Conservation (phyloP, 2,113 vertebrate species). For the Chascanopsetta lugubris region DNA sequence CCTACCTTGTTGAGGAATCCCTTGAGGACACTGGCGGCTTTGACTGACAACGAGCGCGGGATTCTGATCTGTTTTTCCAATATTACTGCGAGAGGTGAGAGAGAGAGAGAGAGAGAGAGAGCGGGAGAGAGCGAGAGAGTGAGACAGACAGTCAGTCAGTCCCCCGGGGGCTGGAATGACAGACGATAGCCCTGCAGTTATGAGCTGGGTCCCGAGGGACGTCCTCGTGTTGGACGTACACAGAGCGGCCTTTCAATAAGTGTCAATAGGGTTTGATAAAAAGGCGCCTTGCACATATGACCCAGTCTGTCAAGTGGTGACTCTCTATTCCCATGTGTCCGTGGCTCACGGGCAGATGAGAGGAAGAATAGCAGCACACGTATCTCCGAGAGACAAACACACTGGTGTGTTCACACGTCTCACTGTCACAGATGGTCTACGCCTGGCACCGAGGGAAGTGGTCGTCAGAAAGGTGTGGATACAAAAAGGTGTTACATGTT, state of each 20-base stretch:
- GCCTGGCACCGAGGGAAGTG: constrained; percentile 21
- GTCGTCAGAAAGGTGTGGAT: constrained; percentile 45
- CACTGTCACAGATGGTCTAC: constrained; percentile 57
- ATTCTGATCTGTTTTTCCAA: constrained; percentile 99
- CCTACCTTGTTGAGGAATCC: constrained; percentile 98
- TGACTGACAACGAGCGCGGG: constrained; percentile 96
- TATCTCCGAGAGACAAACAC: constrained; percentile 20
- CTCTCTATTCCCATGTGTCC: constrained; percentile 1
- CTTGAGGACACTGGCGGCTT: constrained; percentile 98
- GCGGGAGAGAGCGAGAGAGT: constrained; percentile 1
- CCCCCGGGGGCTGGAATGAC: not conserved
- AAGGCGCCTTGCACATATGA: constrained; percentile 6
- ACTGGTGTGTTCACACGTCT: constrained; percentile 55
- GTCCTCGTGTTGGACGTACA: not conserved
- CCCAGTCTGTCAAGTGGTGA: constrained; percentile 6
- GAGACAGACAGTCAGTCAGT: constrained; percentile 11
- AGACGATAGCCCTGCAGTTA: constrained; percentile 12
- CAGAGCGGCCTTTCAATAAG: not conserved
- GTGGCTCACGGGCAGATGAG: not conserved
- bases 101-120: constrained; percentile 43
- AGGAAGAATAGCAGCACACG: constrained; percentile 14
- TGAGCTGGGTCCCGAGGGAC: constrained; percentile 12
- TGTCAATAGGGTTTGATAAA: constrained; percentile 7
- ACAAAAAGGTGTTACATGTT: constrained; percentile 43
- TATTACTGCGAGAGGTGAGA: constrained; percentile 86